phyloP scores from a whole-genome alignment of 2,888 invertebrate genomes.

The Drosophila longiperda region DNA sequence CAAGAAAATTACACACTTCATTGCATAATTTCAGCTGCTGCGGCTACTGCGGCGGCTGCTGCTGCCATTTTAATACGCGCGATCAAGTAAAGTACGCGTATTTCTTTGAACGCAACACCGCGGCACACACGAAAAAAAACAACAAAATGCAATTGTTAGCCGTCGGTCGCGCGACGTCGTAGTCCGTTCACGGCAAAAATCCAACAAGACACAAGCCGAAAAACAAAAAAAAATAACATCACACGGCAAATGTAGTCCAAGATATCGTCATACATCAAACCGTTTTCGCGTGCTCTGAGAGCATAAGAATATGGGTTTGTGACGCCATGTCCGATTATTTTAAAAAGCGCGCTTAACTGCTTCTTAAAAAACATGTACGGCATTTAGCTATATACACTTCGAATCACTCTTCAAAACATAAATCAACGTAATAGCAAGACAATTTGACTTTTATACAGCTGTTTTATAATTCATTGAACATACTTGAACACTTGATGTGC shows the following conservation, averaged over 20 bases:
- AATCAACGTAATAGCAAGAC: not conserved
- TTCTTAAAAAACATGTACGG: rapidly evolving
- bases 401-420: not conserved
- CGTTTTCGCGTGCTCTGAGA: slow-evolving; percentile 28
- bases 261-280: slow-evolving; percentile 16
- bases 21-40: slow-evolving; percentile 66
- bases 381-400: too few species aligned
- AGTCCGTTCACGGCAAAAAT: slow-evolving; percentile 61
- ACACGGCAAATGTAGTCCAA: not conserved
- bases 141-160: slow-evolving; percentile 62
- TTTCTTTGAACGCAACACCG: slow-evolving; percentile 59
- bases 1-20: slow-evolving; percentile 59
- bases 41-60: slow-evolving; percentile 48
- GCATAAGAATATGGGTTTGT: slow-evolving; percentile 6
- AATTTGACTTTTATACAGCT: not conserved
- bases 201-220: slow-evolving; percentile 52
- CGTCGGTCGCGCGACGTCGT: slow-evolving; percentile 56
- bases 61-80: slow-evolving; percentile 66
- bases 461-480: not conserved
- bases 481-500: not conserved
- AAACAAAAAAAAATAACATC: slow-evolving; percentile 45
- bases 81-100: slow-evolving; percentile 62
- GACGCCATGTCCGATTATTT: slow-evolving; percentile 32
- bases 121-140: slow-evolving; percentile 55
- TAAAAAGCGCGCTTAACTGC: slow-evolving; percentile 7